Conservation (phyloP, 1,140 invertebrate species). For the Drosophila pseudoobscura region DNA sequence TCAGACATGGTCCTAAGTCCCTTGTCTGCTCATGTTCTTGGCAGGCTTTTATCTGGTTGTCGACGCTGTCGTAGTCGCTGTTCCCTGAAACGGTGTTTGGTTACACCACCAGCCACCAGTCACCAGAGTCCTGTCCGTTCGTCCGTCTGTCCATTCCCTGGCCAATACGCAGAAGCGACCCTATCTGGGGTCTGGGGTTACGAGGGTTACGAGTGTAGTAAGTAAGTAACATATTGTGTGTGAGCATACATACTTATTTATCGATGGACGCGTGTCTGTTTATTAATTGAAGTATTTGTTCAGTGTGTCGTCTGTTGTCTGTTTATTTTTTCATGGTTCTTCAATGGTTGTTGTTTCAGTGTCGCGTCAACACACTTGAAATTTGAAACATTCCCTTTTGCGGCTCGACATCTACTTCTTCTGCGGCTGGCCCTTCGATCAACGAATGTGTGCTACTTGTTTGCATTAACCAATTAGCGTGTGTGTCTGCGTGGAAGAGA, state of each 20-base stretch:
- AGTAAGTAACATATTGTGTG: constrained; percentile 42
- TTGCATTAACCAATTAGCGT: constrained; percentile 80
- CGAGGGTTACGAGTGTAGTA: neutral
- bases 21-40: constrained; percentile 39
- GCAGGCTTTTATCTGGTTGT: constrained; percentile 50
- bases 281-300: constrained; percentile 82
- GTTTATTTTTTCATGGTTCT: constrained; percentile 64
- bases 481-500: neutral
- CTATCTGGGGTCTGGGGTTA: constrained; percentile 1
- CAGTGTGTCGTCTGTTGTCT: constrained; percentile 60
- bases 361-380: constrained; percentile 78
- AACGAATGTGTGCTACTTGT: constrained; percentile 52
- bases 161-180: constrained; percentile 33
- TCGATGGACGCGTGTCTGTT: constrained; percentile 79
- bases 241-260: constrained; percentile 64
- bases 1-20: constrained; percentile 35
- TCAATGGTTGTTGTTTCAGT: constrained; percentile 45
- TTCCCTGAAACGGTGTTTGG: constrained; percentile 33
- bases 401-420: constrained; percentile 13
- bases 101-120: constrained; percentile 25
- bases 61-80: constrained; percentile 4
- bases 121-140: constrained; percentile 16
- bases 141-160: neutral
- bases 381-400: constrained; percentile 68
- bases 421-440: constrained; percentile 21